Percentiles rank a stretch among this genome's conserved stretches.
These are phyloP conservation scores for Thaleichthys pacificus DNA, from an alignment of 2,797 vertebrate genomes.

Conservation along the genomic window DNA sequence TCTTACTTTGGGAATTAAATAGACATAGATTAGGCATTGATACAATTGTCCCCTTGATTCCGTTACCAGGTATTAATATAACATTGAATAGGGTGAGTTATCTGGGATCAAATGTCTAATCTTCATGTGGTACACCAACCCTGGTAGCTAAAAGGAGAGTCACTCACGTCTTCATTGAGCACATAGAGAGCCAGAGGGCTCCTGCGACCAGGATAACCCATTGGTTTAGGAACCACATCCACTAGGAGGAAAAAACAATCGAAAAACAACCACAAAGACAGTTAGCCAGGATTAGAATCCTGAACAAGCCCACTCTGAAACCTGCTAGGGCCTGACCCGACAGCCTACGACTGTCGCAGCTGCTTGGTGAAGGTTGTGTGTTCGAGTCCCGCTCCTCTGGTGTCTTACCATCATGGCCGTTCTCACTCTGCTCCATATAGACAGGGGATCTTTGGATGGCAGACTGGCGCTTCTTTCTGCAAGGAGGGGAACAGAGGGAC, in stretches of 20 bases:
- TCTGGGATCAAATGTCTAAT: too few species aligned
- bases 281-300: too few species aligned
- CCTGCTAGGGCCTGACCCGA: too few species aligned
- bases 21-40: too few species aligned
- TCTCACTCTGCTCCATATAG: slow-evolving; percentile 83
- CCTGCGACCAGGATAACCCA: slow-evolving; percentile 67
- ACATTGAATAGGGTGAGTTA: too few species aligned
- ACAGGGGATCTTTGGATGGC: slow-evolving; percentile 80
- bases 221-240: slow-evolving; percentile 81
- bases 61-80: too few species aligned
- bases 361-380: too few species aligned
- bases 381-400: too few species aligned
- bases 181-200: slow-evolving; percentile 89
- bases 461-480: slow-evolving; percentile 84
- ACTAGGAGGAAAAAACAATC: slow-evolving; percentile 65
- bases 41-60: too few species aligned
- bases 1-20: too few species aligned
- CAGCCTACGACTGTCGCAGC: too few species aligned
- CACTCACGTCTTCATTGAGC: slow-evolving; percentile 90
- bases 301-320: not conserved
- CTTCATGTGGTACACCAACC: slow-evolving; percentile 2
- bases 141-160: not conserved
- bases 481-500: not conserved
- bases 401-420: slow-evolving; percentile 85
- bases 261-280: too few species aligned